These are phyloP conservation scores for Anniella stebbinsi DNA, from an alignment of 2,797 vertebrate species.

Conservation along the genomic window DNA sequence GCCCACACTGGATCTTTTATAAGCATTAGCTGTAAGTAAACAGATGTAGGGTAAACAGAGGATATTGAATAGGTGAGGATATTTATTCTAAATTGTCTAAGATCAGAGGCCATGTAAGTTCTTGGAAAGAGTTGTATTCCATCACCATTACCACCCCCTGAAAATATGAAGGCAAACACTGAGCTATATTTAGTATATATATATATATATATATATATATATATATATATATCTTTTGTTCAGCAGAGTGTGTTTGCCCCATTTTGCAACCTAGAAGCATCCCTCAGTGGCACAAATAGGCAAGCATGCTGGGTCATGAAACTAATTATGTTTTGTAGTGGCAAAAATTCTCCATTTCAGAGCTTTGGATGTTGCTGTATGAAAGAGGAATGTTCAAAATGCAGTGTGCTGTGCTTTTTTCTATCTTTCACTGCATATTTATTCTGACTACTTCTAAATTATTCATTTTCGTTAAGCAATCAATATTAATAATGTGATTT, in stretches of 20 bases:
- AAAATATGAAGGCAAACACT: background rate
- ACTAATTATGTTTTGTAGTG: slow-evolving; percentile 78
- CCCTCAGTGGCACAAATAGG: slow-evolving; percentile 55
- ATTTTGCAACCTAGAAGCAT: slow-evolving; percentile 57
- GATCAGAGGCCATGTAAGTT: background rate
- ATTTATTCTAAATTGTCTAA: background rate
- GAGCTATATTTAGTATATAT: background rate
- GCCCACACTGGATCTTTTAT: background rate
- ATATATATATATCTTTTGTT: slow-evolving; percentile 9
- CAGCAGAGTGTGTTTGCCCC: slow-evolving; percentile 12
- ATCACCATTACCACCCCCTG: too few relatives aligned
- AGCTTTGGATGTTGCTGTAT: slow-evolving; percentile 66
- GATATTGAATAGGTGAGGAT: background rate
- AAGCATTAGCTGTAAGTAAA: background rate
- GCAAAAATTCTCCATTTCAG: slow-evolving; percentile 79
- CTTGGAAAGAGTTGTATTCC: background rate
- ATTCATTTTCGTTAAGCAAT: slow-evolving; percentile 90
- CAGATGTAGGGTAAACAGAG: background rate
- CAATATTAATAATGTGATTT: slow-evolving; percentile 90
- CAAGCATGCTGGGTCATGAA: slow-evolving; percentile 77
- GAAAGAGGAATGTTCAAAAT: slow-evolving; percentile 78
- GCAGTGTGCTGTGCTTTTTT: slow-evolving; percentile 75
- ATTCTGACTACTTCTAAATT: slow-evolving; percentile 86
- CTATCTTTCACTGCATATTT: slow-evolving; percentile 83
- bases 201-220: too few relatives aligned